These are phyloP conservation scores for Polylopha cassiicola DNA, from an alignment of 2,888 invertebrate genomes.

Conservation along the genomic window DNA sequence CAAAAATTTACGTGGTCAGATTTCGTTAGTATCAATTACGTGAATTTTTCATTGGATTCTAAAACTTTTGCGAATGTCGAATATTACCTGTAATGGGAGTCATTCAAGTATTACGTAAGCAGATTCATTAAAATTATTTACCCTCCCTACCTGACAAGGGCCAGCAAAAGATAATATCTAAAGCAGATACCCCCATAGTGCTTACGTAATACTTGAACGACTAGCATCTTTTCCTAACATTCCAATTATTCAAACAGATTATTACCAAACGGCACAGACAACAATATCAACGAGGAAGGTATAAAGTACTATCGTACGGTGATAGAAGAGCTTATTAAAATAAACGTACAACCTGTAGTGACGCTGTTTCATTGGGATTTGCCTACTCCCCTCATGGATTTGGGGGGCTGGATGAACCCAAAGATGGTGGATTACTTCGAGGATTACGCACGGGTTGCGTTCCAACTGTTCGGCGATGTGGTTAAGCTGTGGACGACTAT, in stretches of 20 bases:
- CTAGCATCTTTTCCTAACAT: too few species aligned
- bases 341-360: constrained; percentile 81
- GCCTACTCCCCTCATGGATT: constrained; percentile 69
- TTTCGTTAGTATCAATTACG: too few species aligned
- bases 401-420: constrained; percentile 73
- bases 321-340: constrained; percentile 81
- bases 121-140: too few species aligned
- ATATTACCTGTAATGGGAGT: too few species aligned
- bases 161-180: too few species aligned
- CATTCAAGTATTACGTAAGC: too few species aligned
- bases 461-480: constrained; percentile 79
- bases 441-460: constrained; percentile 74
- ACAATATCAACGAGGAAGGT: constrained; percentile 81
- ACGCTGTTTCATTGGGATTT: constrained; percentile 82
- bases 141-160: too few species aligned
- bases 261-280: constrained; percentile 81
- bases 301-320: constrained; percentile 85
- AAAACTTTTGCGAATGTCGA: too few species aligned
- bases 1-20: too few species aligned
- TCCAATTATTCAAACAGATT: constrained; percentile 64
- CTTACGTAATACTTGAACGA: too few species aligned
- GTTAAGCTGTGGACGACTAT: constrained; percentile 85
- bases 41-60: too few species aligned
- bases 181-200: too few species aligned
- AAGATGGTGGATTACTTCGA: constrained; percentile 71